Evolutionary conservation across 2,113 vertebrate species (phyloP), one percentile per base, ranked within the genome.

Genomic region (Oreocharis arfaki): DNA sequence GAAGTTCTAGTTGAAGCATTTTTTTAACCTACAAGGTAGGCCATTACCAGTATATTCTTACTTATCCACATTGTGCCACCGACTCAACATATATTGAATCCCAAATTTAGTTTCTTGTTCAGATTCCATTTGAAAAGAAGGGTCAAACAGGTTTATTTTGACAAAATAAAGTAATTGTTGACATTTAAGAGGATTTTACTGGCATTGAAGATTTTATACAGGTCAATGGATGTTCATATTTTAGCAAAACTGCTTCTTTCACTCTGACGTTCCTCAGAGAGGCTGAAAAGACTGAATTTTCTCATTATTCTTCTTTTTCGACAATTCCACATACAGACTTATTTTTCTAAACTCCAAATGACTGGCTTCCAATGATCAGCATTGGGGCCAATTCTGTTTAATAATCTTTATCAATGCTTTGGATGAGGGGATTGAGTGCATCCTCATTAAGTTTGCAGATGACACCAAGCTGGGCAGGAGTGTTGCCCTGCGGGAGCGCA

Each of bases 361-460:
- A 67, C 26, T 50, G 47, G 17, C 17, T 95, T 44, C 24, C 41
- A 47, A 4, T 23, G n/a, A 10, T 35, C 39, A 76, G 24, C 13
- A 55, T 0, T 47, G 7, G 26, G 55, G 32, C 21, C 35, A 49
- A 32, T 33, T 90, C 41, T 61, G 26, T 69, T 77, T 42, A 76
- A 39, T 26, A 35, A 49, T 35, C 30, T 41, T 53, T 76, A 32
- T 5, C 2, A 3, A 13, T 37, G 21, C 22, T 63, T 56, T 63
- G 35, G 41, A 42, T 1, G 7, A 35, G 35, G 16, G 18, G 8
- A 27, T 33, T 21, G 55, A 69, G 39, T 27, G 33, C 24, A 68
- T n/a, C 17, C 55, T 47, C 35, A 11, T 35, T 33, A 70, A 28
- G 8, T 23, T 42, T 0, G 0, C 18, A 23, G 70, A 55, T 0